Evolutionary conservation across 2,113 vertebrate species (phyloP).

Genomic region (cat (Felis catus)): F.catus_Fca126_mat1.0 CM031412.1:11395001-11395500

Average conservation of each 20-base stretch:
- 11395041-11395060: conserved; percentile 9
- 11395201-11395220: background rate
- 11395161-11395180: background rate
- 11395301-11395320: background rate
- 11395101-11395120: background rate
- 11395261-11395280: background rate
- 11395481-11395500: background rate
- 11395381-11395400: background rate
- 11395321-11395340: background rate
- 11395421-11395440: background rate
- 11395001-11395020: background rate
- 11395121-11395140: background rate
- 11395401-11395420: background rate
- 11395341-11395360: background rate
- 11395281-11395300: background rate
- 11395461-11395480: background rate
- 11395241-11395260: background rate
- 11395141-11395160: background rate
- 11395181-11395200: background rate
- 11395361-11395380: background rate
- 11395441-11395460: background rate
- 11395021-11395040: background rate
- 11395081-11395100: background rate
- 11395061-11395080: background rate
- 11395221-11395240: background rate